Evolutionary conservation across 1,140 invertebrate genomes (phyloP).

Genomic region (Contarinia nasturtii): DNA sequence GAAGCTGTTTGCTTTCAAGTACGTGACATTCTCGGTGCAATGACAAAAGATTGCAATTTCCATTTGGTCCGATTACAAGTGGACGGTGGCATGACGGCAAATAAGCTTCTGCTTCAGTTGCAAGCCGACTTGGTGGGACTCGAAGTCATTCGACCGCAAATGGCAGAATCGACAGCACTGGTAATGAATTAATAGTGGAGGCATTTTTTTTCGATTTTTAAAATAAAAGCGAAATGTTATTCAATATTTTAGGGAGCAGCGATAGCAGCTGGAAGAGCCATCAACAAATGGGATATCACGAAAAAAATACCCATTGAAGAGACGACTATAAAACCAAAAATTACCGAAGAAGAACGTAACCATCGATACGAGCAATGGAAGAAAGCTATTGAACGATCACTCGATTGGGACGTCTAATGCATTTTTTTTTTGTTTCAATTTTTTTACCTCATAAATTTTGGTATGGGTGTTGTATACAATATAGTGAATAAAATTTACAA

Average conservation of each 20-base stretch:
- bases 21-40: slow-evolving; percentile 65
- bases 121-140: slow-evolving; percentile 34
- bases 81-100: slow-evolving; percentile 85
- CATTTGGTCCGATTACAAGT: slow-evolving; percentile 53
- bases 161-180: slow-evolving; percentile 69
- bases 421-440: background rate
- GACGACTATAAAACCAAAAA: slow-evolving; percentile 44
- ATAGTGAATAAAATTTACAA: no score
- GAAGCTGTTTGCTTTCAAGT: slow-evolving; percentile 88
- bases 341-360: slow-evolving; percentile 49
- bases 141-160: slow-evolving; percentile 47
- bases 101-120: slow-evolving; percentile 67
- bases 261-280: slow-evolving; percentile 54
- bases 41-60: slow-evolving; percentile 70
- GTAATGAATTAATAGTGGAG: slow-evolving; percentile 6
- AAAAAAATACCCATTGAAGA: slow-evolving; percentile 24
- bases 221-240: background rate
- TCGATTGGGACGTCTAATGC: slow-evolving; percentile 48
- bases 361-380: slow-evolving; percentile 63
- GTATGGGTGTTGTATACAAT: no score
- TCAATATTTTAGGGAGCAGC: slow-evolving; percentile 45
- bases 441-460: background rate
- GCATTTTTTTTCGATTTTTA: background rate
- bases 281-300: slow-evolving; percentile 35
- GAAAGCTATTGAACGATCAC: slow-evolving; percentile 58